Percentiles rank a stretch among this genome's conserved stretches.
These are phyloP conservation scores for Athalia rosae DNA, from an alignment of 2,888 invertebrate genomes.

Conservation along the genomic window DNA sequence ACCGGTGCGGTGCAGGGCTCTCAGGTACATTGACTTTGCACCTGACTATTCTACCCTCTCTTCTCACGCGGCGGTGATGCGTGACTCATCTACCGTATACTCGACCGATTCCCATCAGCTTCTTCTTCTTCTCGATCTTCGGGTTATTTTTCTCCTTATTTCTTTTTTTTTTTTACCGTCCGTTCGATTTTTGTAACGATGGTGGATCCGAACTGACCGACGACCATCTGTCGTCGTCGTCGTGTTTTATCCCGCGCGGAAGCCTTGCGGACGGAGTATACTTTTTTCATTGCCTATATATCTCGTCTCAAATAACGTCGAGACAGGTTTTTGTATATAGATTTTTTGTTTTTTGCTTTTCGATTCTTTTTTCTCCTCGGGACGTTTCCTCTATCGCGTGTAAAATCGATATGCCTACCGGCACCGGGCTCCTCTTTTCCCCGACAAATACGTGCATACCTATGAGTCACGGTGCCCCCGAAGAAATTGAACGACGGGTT, in stretches of 20 bases:
- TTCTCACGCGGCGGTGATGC: slow-evolving; percentile 58
- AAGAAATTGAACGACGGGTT: too few relatives aligned
- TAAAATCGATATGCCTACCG: neutral
- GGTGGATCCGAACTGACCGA: slow-evolving; percentile 15
- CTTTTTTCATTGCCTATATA: neutral
- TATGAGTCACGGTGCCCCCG: neutral
- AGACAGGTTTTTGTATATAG: neutral
- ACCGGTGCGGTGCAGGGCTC: neutral
- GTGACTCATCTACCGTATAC: slow-evolving; percentile 27
- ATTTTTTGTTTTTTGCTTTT: neutral
- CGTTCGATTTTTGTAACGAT: neutral
- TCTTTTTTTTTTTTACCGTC: slow-evolving; percentile 5
- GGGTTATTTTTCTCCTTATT: slow-evolving; percentile 44
- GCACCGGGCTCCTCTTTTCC: too few relatives aligned
- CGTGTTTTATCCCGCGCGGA: neutral
- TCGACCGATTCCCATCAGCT: slow-evolving; percentile 38
- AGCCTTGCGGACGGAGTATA: neutral
- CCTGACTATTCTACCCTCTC: slow-evolving; percentile 60
- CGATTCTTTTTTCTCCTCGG: neutral
- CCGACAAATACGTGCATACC: too few relatives aligned
- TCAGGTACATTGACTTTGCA: slow-evolving; percentile 64
- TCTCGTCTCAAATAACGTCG: neutral
- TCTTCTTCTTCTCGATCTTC: slow-evolving; percentile 47
- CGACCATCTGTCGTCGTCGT: slow-evolving; percentile 20
- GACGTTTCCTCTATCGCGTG: neutral